Evolutionary conservation across 2,888 invertebrate genomes (phyloP).

Genomic region (Linyphia triangularis): DNA sequence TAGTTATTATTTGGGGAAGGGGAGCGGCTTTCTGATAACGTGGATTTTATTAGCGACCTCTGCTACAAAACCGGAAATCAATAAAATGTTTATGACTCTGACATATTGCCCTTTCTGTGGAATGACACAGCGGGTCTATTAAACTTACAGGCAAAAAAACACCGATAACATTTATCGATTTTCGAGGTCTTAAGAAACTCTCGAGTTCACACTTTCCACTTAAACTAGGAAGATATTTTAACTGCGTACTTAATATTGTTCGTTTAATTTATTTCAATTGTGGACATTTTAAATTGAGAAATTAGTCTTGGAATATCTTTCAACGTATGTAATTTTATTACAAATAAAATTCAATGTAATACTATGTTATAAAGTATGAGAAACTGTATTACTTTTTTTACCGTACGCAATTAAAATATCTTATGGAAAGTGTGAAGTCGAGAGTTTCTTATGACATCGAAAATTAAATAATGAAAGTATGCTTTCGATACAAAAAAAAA

Average conservation of each 20-base stretch:
- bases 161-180: background rate
- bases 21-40: constrained; percentile 70
- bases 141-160: constrained; percentile 16
- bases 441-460: too few relatives aligned
- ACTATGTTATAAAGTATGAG: too few relatives aligned
- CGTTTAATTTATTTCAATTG: too few relatives aligned
- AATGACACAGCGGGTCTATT: constrained; percentile 41
- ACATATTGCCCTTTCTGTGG: constrained; percentile 45
- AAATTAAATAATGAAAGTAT: too few relatives aligned
- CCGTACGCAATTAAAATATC: too few relatives aligned
- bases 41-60: constrained; percentile 71
- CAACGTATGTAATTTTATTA: too few relatives aligned
- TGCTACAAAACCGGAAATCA: constrained; percentile 73
- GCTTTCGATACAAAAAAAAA: too few relatives aligned
- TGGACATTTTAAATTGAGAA: too few relatives aligned
- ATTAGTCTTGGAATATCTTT: too few relatives aligned
- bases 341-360: too few relatives aligned
- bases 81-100: constrained; percentile 72
- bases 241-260: background rate
- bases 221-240: background rate
- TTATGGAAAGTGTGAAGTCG: too few relatives aligned
- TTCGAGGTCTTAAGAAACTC: background rate
- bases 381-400: too few relatives aligned
- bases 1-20: constrained; percentile 50
- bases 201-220: background rate